Conservation (phyloP, 2,113 vertebrate genomes). For the Laticauda colubrina region DNA sequence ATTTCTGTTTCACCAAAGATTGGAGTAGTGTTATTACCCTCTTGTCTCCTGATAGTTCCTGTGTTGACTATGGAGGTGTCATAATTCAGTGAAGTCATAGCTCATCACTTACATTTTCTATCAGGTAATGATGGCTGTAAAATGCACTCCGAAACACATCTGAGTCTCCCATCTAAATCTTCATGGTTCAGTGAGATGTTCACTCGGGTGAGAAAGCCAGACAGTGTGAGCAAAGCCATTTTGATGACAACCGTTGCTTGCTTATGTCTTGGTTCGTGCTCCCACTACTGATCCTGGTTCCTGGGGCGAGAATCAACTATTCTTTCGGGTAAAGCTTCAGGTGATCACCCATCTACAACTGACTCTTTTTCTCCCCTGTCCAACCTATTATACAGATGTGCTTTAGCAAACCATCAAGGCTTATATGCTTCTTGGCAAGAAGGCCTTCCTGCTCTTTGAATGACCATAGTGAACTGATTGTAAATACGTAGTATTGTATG, state of each 20-base stretch:
- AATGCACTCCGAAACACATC: not conserved
- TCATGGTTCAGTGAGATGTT: not conserved
- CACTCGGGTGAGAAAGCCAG: not conserved
- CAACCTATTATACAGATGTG: not conserved
- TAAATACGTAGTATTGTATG: not conserved
- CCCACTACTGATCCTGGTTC: no score
- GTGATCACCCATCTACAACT: not conserved
- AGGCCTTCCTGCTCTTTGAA: no score
- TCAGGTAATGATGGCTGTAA: not conserved
- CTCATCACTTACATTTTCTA: not conserved
- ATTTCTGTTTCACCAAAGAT: not conserved
- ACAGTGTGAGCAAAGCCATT: not conserved
- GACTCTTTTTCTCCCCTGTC: not conserved
- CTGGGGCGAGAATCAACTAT: not conserved
- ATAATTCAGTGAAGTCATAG: not conserved
- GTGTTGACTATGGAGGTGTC: not conserved
- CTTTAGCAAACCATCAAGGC: not conserved
- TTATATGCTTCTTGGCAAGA: not conserved
- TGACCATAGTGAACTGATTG: not conserved
- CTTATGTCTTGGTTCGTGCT: not conserved
- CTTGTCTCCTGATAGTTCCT: not conserved
- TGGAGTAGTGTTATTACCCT: not conserved
- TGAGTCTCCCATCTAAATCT: not conserved
- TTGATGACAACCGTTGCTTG: not conserved
- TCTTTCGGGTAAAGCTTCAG: not conserved